Conservation (phyloP, 2,797 vertebrate genomes). For the Sylvia borin region DNA sequence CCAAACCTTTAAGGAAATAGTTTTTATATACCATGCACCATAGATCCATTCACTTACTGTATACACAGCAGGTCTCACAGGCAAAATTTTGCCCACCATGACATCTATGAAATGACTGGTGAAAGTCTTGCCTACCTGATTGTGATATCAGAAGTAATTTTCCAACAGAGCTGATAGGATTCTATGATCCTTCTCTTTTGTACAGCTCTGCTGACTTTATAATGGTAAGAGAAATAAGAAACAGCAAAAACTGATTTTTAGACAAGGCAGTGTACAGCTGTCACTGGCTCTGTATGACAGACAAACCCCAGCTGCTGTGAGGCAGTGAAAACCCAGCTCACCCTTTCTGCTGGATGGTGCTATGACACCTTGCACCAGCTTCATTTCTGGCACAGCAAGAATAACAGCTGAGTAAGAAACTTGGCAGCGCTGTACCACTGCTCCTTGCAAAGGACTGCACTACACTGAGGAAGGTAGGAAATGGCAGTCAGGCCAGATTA, state of each 20-base stretch:
- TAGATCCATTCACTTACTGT: not conserved
- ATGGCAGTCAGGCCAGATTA: not conserved
- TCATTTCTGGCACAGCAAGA: not conserved
- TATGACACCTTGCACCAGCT: not conserved
- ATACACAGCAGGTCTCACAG: not conserved
- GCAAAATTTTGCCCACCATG: not conserved
- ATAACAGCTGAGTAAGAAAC: not conserved
- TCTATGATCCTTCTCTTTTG: not conserved
- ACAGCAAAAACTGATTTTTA: not conserved
- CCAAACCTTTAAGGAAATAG: not conserved
- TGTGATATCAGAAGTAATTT: not conserved
- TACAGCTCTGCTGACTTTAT: not conserved
- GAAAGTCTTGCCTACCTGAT: not conserved
- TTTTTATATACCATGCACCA: not conserved
- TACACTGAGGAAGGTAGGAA: not conserved
- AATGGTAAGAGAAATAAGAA: not conserved
- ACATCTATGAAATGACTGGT: not conserved
- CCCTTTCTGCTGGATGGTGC: not conserved
- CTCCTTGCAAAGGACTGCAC: not conserved
- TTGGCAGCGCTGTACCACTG: not conserved
- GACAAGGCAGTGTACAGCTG: not conserved
- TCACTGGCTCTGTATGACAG: not conserved
- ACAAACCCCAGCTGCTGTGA: not conserved
- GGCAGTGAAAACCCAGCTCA: not conserved
- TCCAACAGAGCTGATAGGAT: not conserved